phyloP scores from a whole-genome alignment of 2,113 vertebrate species.

The Grammomys dolichurus region DNA sequence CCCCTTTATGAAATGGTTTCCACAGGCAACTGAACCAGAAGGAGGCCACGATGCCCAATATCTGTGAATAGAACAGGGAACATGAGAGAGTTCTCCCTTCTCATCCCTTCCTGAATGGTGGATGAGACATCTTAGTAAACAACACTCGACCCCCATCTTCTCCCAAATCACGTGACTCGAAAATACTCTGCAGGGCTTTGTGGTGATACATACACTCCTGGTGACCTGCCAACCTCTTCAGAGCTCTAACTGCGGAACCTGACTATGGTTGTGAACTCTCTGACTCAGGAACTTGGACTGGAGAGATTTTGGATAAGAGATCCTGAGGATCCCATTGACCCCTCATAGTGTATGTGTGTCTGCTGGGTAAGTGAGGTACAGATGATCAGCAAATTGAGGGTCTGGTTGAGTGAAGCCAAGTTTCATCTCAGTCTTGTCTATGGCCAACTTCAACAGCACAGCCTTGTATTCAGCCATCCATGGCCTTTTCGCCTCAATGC shows the following conservation, averaged over 20 bases:
- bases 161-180: background rate
- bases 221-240: background rate
- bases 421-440: background rate
- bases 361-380: background rate
- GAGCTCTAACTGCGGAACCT: background rate
- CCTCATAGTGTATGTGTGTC: background rate
- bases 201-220: background rate
- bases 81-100: background rate
- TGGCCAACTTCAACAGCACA: background rate
- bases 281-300: background rate
- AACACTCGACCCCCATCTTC: no score
- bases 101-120: no score
- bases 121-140: no score
- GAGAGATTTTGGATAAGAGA: background rate
- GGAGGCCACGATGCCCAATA: background rate
- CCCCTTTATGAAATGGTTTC: background rate
- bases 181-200: background rate
- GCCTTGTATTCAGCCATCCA: background rate
- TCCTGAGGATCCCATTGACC: background rate
- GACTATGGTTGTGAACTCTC: background rate
- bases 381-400: background rate
- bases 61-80: background rate
- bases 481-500: constrained; percentile 59
- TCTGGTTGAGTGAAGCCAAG: background rate
- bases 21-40: background rate